Evolutionary conservation across 2,113 vertebrate genomes (phyloP).

Genomic region (Menidia beryllina): DNA sequence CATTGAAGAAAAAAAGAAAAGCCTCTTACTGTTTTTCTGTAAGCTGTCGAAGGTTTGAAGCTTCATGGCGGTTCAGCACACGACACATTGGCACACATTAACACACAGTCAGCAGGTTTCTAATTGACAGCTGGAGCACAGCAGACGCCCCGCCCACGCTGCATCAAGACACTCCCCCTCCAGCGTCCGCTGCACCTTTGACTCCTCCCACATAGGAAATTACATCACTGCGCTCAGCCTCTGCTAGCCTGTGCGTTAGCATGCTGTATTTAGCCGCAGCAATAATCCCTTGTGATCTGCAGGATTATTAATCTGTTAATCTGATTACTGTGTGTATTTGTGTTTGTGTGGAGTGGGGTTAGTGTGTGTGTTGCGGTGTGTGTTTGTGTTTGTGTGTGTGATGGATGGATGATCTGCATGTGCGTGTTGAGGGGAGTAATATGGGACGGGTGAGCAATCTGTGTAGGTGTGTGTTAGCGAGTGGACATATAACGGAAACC

Average conservation of each 20-base stretch:
- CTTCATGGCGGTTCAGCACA: slow-evolving; percentile 24
- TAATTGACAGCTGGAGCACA: slow-evolving; percentile 36
- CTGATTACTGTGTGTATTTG: slow-evolving; percentile 46
- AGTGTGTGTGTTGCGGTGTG: background rate
- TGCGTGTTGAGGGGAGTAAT: too few species aligned
- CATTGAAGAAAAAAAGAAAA: background rate
- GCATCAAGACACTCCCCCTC: background rate
- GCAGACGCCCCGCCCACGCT: slow-evolving; percentile 23
- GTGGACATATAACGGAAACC: background rate
- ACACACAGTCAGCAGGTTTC: slow-evolving; percentile 51
- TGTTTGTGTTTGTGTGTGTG: background rate
- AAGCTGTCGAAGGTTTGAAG: slow-evolving; percentile 10
- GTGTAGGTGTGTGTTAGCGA: background rate
- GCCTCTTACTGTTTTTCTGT: slow-evolving; percentile 37
- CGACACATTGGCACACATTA: slow-evolving; percentile 36
- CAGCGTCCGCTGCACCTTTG: too few species aligned
- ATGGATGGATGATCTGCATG: background rate
- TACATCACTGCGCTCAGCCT: slow-evolving; percentile 17
- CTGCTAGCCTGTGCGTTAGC: slow-evolving; percentile 17
- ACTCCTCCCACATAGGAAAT: slow-evolving; percentile 19
- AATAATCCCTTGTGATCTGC: slow-evolving; percentile 48
- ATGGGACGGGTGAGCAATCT: background rate
- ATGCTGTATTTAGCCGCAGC: slow-evolving; percentile 49
- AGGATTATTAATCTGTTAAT: slow-evolving; percentile 62
- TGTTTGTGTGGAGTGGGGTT: background rate